Conservation (phyloP, 2,113 vertebrate genomes). For the Trochalopteron elliotii region DNA sequence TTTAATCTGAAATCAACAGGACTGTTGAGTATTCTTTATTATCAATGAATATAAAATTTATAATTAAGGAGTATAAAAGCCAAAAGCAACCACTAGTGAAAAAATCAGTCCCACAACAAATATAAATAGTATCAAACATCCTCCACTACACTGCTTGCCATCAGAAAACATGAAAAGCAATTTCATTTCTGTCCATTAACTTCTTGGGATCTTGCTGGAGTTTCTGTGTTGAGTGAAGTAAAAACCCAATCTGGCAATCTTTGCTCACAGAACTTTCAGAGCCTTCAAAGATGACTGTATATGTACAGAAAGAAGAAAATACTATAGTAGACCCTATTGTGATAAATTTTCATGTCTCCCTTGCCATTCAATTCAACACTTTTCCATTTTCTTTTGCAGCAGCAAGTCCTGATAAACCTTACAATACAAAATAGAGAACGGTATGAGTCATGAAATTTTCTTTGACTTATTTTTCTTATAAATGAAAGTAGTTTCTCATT, state of each 20-base stretch:
- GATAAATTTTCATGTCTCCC: not conserved
- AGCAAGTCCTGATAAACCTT: not conserved
- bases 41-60: not conserved
- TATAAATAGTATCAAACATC: not conserved
- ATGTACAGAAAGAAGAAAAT: not conserved
- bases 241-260: not conserved
- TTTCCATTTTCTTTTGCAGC: not conserved
- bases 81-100: not conserved
- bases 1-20: not conserved
- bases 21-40: not conserved
- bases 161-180: not conserved
- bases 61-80: not conserved
- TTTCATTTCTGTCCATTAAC: not conserved
- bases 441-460: not conserved
- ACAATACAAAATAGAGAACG: not conserved
- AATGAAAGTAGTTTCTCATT: not conserved
- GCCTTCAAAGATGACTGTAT: not conserved
- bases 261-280: not conserved
- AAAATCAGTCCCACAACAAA: not conserved
- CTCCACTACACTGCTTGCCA: fast-evolving
- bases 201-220: not conserved
- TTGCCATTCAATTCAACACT: not conserved
- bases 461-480: not conserved
- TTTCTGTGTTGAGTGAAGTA: not conserved
- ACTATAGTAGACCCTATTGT: not conserved